Percentiles rank a stretch among this genome's conserved stretches.
These are phyloP conservation scores for Oreochromis aureus DNA, from an alignment of 2,113 vertebrate species.

Conservation along the genomic window DNA sequence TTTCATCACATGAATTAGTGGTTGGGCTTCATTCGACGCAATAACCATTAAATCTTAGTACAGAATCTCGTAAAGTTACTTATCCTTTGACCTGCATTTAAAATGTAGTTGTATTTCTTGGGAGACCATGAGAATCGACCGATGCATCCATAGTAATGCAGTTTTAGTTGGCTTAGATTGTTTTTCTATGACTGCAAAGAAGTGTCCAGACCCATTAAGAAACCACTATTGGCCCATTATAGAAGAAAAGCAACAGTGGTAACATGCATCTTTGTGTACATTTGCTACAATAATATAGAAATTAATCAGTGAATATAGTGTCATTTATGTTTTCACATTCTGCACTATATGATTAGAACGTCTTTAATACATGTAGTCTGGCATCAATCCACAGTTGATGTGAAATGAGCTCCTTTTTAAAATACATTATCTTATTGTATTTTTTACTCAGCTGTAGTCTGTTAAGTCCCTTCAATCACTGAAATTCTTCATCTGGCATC, in stretches of 20 bases:
- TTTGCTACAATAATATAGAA: neutral
- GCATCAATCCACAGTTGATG: conserved; percentile 9
- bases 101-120: neutral
- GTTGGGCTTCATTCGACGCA: neutral
- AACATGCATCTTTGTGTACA: neutral
- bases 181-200: neutral
- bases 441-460: neutral
- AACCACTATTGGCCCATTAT: neutral
- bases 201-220: neutral
- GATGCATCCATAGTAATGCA: neutral
- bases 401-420: neutral
- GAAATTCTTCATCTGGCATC: neutral
- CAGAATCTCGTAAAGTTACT: neutral
- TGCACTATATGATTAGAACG: neutral
- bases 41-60: neutral
- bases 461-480: neutral
- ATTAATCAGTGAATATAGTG: neutral
- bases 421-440: neutral
- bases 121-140: neutral
- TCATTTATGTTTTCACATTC: neutral
- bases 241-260: neutral
- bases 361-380: neutral
- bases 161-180: neutral
- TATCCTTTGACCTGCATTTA: conserved; percentile 4
- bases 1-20: neutral